A percentile compares a stretch with the other conserved stretches of the same genome.
Conservation (phyloP, 1,140 invertebrate species). For the Caenorhabditis inopinata region DNA sequence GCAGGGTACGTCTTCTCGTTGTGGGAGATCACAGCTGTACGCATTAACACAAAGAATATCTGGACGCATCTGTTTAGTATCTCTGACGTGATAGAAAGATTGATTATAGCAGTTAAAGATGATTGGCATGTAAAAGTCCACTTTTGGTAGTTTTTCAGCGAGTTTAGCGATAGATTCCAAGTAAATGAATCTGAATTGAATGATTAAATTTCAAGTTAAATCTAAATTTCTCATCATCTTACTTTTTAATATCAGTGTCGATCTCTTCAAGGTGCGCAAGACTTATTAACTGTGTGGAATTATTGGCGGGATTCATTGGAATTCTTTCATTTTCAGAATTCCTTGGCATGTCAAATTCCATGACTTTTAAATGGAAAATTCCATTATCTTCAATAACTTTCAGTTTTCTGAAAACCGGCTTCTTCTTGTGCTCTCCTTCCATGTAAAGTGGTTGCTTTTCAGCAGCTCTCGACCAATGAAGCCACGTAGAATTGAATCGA, state of each 20-base stretch:
- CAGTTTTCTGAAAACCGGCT: background rate
- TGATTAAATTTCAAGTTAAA: too few species aligned
- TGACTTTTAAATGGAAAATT: slow-evolving; percentile 8
- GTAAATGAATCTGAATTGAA: background rate
- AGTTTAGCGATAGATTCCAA: background rate
- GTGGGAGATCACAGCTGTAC: slow-evolving; percentile 28
- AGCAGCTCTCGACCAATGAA: background rate
- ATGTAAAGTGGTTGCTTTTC: background rate
- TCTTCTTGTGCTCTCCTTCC: background rate
- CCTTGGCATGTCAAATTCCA: background rate
- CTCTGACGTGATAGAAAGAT: background rate
- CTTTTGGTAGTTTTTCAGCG: background rate
- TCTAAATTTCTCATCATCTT: background rate
- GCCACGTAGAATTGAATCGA: slow-evolving; percentile 10
- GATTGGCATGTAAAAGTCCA: background rate
- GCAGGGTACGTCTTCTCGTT: background rate
- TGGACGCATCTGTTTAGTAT: background rate
- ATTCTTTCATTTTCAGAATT: background rate
- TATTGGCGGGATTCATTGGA: background rate
- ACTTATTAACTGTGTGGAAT: background rate
- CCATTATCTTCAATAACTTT: background rate
- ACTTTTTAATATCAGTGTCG: background rate
- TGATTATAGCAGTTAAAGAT: background rate
- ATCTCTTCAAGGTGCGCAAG: background rate
- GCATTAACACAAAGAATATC: slow-evolving; percentile 9